Conservation (phyloP, 2,113 vertebrate genomes). For the Coturnix japonica region DNA sequence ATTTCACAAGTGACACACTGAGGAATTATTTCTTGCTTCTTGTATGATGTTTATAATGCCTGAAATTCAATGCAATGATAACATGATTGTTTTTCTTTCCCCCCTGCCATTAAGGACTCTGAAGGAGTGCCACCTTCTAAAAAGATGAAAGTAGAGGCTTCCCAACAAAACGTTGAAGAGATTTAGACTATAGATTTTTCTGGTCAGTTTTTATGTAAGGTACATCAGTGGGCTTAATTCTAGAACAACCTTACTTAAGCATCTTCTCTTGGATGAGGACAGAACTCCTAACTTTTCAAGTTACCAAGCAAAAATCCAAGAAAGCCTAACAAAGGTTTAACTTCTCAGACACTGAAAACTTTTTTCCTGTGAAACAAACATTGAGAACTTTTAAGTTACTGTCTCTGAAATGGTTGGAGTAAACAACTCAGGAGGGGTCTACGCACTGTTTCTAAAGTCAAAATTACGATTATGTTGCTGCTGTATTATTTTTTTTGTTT, state of each 20-base stretch:
- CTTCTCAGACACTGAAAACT: conserved; percentile 80
- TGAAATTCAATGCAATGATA: conserved; percentile 8
- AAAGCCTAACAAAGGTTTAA: conserved; percentile 75
- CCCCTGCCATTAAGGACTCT: conserved; percentile 81
- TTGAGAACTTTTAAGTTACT: conserved; percentile 77
- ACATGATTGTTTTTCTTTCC: conserved; percentile 49
- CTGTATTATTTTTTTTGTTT: conserved; percentile 81
- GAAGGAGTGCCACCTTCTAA: conserved; percentile 92
- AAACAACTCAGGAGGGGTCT: conserved; percentile 90
- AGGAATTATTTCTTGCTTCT: background rate
- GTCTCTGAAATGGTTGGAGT: conserved; percentile 81
- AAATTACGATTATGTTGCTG: conserved; percentile 93
- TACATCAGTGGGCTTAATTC: conserved; percentile 77
- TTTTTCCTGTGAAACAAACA: conserved; percentile 82
- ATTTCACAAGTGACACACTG: background rate
- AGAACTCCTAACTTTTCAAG: conserved; percentile 80
- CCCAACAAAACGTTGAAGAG: conserved; percentile 90
- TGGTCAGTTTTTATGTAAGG: conserved; percentile 76
- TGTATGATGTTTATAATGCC: background rate
- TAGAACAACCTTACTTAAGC: conserved; percentile 74
- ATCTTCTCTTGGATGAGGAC: conserved; percentile 75
- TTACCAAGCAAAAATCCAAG: conserved; percentile 84
- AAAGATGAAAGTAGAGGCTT: conserved; percentile 93
- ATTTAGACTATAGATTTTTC: conserved; percentile 82
- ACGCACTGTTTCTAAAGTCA: conserved; percentile 92